A percentile compares a stretch with the other conserved stretches of the same genome.
These are phyloP conservation scores for Crocodylus rhombifer DNA, from an alignment of 2,797 vertebrate species.

Conservation along the genomic window DNA sequence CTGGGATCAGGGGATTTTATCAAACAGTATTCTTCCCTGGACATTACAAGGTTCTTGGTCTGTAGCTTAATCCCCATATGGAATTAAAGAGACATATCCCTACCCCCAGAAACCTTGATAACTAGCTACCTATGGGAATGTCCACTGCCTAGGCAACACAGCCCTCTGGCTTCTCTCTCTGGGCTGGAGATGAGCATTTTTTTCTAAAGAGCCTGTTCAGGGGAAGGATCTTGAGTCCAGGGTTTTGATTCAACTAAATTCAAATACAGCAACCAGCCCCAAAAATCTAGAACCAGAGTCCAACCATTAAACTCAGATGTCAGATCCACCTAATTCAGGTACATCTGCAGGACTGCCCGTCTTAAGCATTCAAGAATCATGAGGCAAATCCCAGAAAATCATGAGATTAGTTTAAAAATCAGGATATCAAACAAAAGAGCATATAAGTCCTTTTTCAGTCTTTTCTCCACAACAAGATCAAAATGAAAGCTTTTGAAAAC, in stretches of 20 bases:
- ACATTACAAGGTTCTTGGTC: conserved; percentile 35
- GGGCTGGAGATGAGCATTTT: background rate
- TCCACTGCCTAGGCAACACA: fast-evolving
- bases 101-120: background rate
- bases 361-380: background rate
- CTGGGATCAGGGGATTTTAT: conserved; percentile 30
- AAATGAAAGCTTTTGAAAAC: background rate
- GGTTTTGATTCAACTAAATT: too few relatives aligned
- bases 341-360: background rate
- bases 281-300: background rate
- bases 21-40: conserved; percentile 20
- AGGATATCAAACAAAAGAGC: background rate
- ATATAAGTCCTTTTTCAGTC: background rate
- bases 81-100: background rate
- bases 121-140: background rate
- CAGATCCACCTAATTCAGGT: background rate
- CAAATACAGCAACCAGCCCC: background rate
- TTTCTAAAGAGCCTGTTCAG: background rate
- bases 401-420: background rate
- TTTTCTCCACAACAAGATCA: background rate
- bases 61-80: conserved; percentile 16
- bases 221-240: background rate
- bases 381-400: background rate
- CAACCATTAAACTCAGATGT: fast-evolving
- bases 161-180: background rate